phyloP scores from a whole-genome alignment of 2,888 invertebrate genomes.

The Cenopis cana region DNA sequence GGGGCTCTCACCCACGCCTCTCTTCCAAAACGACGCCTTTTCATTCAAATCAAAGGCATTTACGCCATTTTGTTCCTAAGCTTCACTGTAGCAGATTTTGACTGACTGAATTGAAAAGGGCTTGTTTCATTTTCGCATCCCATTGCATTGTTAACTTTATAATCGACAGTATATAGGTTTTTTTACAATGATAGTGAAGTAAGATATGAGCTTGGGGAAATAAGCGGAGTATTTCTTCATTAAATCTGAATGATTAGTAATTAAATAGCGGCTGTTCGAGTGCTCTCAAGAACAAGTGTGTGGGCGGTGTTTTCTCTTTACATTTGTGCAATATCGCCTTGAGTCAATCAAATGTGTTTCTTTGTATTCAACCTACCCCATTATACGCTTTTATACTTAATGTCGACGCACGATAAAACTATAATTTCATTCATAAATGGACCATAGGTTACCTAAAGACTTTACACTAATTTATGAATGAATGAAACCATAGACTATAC shows the following conservation, averaged over 20 bases:
- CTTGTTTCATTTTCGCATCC: too few relatives aligned
- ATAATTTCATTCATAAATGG: too few relatives aligned
- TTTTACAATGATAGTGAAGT: background rate
- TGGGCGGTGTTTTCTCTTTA: conserved; percentile 28
- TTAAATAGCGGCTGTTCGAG: conserved; percentile 35
- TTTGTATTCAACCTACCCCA: background rate
- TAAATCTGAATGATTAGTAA: conserved; percentile 38
- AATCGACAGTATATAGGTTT: background rate
- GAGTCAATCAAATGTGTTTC: conserved; percentile 8
- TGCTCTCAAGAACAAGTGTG: conserved; percentile 28
- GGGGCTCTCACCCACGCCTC: conserved; percentile 16
- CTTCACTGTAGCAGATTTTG: conserved; percentile 16
- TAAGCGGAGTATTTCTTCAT: conserved; percentile 32
- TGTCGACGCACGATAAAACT: too few relatives aligned
- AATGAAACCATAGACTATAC: too few relatives aligned
- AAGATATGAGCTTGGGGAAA: conserved; percentile 1
- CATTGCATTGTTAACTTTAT: background rate
- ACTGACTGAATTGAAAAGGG: background rate
- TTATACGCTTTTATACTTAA: too few relatives aligned
- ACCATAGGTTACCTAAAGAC: too few relatives aligned
- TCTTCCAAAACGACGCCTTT: background rate
- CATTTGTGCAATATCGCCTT: conserved; percentile 30
- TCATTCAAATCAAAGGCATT: background rate
- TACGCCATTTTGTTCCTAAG: background rate
- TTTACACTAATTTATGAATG: too few relatives aligned